Conservation (phyloP, 2,113 vertebrate genomes). For the Rhodinocichla rosea region DNA sequence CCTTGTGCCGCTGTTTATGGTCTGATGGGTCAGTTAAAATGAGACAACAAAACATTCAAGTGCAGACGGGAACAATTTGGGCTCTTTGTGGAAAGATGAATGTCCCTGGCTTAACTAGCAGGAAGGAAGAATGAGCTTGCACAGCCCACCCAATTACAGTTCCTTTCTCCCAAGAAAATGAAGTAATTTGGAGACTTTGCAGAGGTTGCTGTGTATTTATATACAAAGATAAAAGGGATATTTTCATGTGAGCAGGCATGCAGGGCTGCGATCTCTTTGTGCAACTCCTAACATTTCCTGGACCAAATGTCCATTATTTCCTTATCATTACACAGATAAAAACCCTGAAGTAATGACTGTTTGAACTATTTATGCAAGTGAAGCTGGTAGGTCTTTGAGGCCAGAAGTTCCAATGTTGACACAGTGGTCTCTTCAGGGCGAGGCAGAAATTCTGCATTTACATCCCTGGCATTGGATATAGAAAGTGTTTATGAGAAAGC, state of each 20-base stretch:
- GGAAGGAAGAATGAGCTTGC: background rate
- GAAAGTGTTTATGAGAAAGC: background rate
- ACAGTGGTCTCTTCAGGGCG: background rate
- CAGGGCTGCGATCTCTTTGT: background rate
- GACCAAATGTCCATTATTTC: background rate
- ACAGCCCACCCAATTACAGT: background rate
- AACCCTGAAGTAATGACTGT: background rate
- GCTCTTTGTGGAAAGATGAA: slow-evolving; percentile 38
- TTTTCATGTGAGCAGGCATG: background rate
- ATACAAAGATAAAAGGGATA: background rate
- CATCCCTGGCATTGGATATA: background rate
- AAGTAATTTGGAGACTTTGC: background rate
- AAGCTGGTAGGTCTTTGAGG: background rate
- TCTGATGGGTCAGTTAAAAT: slow-evolving; percentile 38
- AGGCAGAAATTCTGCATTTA: background rate
- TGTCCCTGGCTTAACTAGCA: background rate
- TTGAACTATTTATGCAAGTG: background rate
- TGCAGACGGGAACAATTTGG: background rate
- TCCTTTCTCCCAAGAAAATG: background rate
- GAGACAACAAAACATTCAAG: slow-evolving; percentile 25
- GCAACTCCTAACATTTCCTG: background rate
- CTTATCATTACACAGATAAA: background rate
- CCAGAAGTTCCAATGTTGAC: background rate
- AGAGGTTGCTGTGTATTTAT: background rate
- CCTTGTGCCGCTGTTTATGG: background rate